Evolutionary conservation across 2,888 invertebrate genomes (phyloP).

Genomic region (Harpalus rubripes): DNA sequence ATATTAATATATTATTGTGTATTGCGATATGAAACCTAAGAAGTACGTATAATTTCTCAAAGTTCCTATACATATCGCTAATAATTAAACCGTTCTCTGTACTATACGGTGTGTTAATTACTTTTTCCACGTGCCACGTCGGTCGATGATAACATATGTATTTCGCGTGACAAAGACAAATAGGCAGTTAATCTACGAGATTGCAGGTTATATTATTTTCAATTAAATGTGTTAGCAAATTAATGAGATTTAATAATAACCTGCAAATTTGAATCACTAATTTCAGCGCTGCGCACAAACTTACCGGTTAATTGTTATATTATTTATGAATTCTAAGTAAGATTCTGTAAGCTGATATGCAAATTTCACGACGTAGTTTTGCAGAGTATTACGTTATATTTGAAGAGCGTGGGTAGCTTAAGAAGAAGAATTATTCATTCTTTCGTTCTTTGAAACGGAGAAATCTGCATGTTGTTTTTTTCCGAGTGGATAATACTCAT

Average conservation of each 20-base stretch:
- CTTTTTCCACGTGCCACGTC: not conserved
- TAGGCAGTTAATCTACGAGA: constrained; percentile 18
- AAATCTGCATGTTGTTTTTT: constrained; percentile 16
- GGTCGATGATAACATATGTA: constrained; percentile 25
- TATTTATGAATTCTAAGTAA: constrained; percentile 44
- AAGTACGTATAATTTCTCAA: not conserved
- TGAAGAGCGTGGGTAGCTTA: constrained; percentile 18
- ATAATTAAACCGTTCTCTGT: not conserved
- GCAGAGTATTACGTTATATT: constrained; percentile 31
- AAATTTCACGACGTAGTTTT: constrained; percentile 27
- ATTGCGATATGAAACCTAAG: not conserved
- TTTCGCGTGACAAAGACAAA: constrained; percentile 31
- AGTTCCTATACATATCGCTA: not conserved
- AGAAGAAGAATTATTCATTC: constrained; percentile 20
- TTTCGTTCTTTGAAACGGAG: not conserved
- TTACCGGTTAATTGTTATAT: constrained; percentile 36
- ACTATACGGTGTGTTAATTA: constrained; percentile 10
- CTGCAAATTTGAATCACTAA: constrained; percentile 31
- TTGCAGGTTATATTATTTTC: constrained; percentile 16
- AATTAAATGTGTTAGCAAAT: constrained; percentile 26
- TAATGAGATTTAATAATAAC: constrained; percentile 39
- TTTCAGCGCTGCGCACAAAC: constrained; percentile 11
- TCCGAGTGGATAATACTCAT: not conserved
- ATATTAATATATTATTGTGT: not conserved
- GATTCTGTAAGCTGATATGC: constrained; percentile 31